phyloP scores from a whole-genome alignment of 2,113 vertebrate genomes.

The Benitochromis conjunctus region DNA sequence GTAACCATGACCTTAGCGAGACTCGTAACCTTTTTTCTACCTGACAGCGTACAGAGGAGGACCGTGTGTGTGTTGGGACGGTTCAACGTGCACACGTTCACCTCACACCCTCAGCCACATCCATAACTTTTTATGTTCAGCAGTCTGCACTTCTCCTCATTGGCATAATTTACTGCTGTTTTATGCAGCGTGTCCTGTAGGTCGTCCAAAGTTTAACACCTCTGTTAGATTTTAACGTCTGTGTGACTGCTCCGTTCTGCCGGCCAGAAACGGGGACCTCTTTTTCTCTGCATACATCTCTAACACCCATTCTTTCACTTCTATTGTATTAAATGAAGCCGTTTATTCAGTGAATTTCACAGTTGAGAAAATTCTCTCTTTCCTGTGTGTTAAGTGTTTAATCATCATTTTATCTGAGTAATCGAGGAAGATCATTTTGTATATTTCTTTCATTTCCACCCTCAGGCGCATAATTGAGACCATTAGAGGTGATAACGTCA shows the following conservation, averaged over 20 bases:
- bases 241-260: background rate
- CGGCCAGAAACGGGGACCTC: background rate
- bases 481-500: slow-evolving; percentile 12
- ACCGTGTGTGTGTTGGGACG: background rate
- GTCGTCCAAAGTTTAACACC: slow-evolving; percentile 61
- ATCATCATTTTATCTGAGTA: background rate
- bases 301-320: background rate
- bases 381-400: background rate
- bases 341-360: background rate
- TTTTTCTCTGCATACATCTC: background rate
- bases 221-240: slow-evolving; percentile 38
- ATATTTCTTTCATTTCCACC: background rate
- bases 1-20: slow-evolving; percentile 14
- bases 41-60: slow-evolving; percentile 20
- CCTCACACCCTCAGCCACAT: slow-evolving; percentile 28
- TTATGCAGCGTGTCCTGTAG: slow-evolving; percentile 49
- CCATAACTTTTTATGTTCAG: slow-evolving; percentile 54
- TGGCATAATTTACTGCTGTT: slow-evolving; percentile 50
- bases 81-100: background rate
- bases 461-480: background rate
- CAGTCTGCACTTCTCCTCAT: slow-evolving; percentile 48
- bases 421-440: background rate
- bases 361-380: background rate
- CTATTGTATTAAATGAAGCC: background rate
- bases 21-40: slow-evolving; percentile 32